phyloP scores from a whole-genome alignment of 1,140 invertebrate species.

The Antheraea mylitta region DNA sequence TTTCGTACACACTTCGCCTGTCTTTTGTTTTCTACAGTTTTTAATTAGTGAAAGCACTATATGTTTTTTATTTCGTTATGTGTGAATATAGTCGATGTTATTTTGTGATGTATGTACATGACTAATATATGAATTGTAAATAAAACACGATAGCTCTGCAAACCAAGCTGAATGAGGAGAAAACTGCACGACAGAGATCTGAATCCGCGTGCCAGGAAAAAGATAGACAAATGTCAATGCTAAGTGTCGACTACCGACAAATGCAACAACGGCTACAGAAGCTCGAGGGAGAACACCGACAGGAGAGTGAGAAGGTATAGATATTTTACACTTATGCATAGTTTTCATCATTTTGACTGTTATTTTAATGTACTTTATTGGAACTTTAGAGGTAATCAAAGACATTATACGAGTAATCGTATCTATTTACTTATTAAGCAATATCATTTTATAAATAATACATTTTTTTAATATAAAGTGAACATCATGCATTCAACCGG shows the following conservation, averaged over 20 bases:
- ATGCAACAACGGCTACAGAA: constrained; percentile 94
- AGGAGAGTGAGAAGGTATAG: constrained; percentile 90
- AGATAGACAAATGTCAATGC: constrained; percentile 95
- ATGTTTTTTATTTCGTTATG: not conserved
- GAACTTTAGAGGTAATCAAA: not conserved
- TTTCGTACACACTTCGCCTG: not conserved
- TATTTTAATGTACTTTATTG: not conserved
- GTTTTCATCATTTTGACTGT: not conserved
- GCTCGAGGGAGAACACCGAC: constrained; percentile 92
- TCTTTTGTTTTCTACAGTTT: not conserved
- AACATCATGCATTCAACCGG: too few species aligned
- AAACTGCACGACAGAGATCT: constrained; percentile 88
- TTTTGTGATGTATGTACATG: not conserved
- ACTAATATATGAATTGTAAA: constrained; percentile 3
- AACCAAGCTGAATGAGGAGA: constrained; percentile 94
- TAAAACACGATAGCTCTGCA: constrained; percentile 85
- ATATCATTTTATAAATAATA: too few species aligned
- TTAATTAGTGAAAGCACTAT: not conserved
- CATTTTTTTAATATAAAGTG: too few species aligned
- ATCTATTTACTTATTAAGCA: too few species aligned
- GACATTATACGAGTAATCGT: too few species aligned
- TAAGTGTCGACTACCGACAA: constrained; percentile 95
- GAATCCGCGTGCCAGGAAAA: constrained; percentile 93
- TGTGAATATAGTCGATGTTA: not conserved
- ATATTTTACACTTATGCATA: not conserved